Percentiles rank a stretch among this genome's conserved stretches.
Conservation (phyloP, 2,888 invertebrate genomes). For the Papilio protenor region DNA sequence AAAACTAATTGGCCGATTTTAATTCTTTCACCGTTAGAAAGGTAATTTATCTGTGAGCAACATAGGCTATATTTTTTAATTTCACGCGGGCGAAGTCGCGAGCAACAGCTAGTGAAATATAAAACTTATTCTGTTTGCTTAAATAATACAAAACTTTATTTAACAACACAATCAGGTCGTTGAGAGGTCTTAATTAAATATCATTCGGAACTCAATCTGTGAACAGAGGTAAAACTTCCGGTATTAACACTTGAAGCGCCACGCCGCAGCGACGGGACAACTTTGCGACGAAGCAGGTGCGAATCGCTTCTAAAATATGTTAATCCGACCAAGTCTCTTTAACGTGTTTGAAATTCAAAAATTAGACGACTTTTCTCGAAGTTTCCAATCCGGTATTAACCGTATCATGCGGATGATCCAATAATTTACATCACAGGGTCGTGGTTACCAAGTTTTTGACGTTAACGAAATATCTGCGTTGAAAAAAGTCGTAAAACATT, state of each 20-base stretch:
- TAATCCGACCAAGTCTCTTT: slow-evolving; percentile 54
- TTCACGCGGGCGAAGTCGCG: too few relatives aligned
- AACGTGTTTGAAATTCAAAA: slow-evolving; percentile 42
- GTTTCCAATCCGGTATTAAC: slow-evolving; percentile 48
- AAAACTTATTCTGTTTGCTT: neutral
- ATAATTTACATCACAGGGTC: slow-evolving; percentile 34
- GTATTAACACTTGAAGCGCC: slow-evolving; percentile 53
- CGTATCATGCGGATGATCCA: slow-evolving; percentile 45
- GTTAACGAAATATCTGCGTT: neutral
- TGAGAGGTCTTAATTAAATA: slow-evolving; percentile 42
- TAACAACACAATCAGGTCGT: slow-evolving; percentile 25
- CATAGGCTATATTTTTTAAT: too few relatives aligned
- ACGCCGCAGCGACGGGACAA: slow-evolving; percentile 47
- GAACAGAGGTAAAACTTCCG: slow-evolving; percentile 49
- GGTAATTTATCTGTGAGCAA: too few relatives aligned
- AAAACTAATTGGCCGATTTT: too few relatives aligned
- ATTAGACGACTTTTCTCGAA: slow-evolving; percentile 39
- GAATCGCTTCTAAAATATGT: slow-evolving; percentile 70
- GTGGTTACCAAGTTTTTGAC: slow-evolving; percentile 39
- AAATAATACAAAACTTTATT: neutral
- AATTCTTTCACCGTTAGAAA: too few relatives aligned
- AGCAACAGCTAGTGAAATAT: too few relatives aligned
- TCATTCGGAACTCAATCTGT: slow-evolving; percentile 45
- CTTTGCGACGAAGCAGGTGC: slow-evolving; percentile 61
- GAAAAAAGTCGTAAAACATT: neutral